Evolutionary conservation across 2,113 vertebrate genomes (phyloP).

Genomic region (Istiophorus platypterus): DNA sequence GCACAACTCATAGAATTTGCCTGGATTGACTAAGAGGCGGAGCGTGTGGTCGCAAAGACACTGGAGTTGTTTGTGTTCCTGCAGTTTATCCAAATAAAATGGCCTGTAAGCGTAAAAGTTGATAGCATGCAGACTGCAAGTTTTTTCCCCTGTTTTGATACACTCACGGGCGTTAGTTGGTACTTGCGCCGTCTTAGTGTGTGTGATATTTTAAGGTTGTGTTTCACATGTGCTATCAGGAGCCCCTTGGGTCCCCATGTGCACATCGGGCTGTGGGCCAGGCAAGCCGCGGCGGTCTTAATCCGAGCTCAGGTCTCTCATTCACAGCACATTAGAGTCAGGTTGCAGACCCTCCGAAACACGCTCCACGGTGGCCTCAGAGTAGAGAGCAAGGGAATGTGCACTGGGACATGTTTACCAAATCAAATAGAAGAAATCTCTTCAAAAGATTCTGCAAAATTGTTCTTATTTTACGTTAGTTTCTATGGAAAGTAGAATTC

Average conservation of each 20-base stretch:
- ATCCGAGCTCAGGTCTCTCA: slow-evolving; percentile 77
- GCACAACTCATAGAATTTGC: slow-evolving; percentile 94
- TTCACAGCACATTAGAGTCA: slow-evolving; percentile 82
- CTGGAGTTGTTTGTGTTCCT: slow-evolving; percentile 87
- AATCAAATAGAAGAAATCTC: slow-evolving; percentile 30
- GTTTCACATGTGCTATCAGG: slow-evolving; percentile 70
- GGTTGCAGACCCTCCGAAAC: slow-evolving; percentile 74
- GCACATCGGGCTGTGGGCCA: slow-evolving; percentile 59
- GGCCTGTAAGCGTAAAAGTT: slow-evolving; percentile 28
- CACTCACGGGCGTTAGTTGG: slow-evolving; percentile 33
- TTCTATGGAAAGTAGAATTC: not conserved
- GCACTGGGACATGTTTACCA: slow-evolving; percentile 36
- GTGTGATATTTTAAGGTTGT: slow-evolving; percentile 74
- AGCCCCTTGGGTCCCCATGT: slow-evolving; percentile 44
- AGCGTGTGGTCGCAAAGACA: slow-evolving; percentile 86
- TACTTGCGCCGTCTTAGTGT: slow-evolving; percentile 38
- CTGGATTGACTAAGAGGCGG: slow-evolving; percentile 93
- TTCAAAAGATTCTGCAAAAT: not conserved
- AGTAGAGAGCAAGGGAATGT: slow-evolving; percentile 45
- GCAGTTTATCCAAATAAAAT: slow-evolving; percentile 86
- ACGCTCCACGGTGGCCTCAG: slow-evolving; percentile 69
- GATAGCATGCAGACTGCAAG: slow-evolving; percentile 7
- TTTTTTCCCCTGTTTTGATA: slow-evolving; percentile 33
- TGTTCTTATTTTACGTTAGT: not conserved
- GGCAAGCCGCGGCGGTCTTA: slow-evolving; percentile 71